Base-by-base conservation (phyloP, 1,140 invertebrate genomes). In the Heliconius eleuchia region DNA sequence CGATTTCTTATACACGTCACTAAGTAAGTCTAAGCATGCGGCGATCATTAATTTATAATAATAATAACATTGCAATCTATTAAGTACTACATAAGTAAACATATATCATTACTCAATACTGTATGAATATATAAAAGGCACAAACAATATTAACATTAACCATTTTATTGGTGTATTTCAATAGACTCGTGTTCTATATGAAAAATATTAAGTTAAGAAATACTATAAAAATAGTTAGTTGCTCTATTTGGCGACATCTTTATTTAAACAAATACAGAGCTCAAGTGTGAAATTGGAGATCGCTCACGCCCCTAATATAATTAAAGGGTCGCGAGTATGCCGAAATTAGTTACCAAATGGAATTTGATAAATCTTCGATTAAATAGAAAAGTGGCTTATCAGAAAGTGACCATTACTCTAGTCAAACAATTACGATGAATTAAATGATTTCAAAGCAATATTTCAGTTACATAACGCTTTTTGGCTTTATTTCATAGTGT, bases 211-310 rank as follows among this genome's bases (percentile, higher is more conserved):
- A 85, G 85, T 89, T 80, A 89, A 88, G 87, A 85, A 87, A 88
- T 89, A 88, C 83, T 93, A 93, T 87, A 93, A 93, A 93, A 93
- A 93, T 93, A 93, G 85, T 83, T 93, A 93, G 85, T 84, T 83
- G 77, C 89, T 89, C 90, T 87, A 89, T 93, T 92, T 91, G 88
- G 89, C 87, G 87, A 91, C 86, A 90, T 76, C 88, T 85, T 87
- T 77, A 87, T 86, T 84, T 84, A 76, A 86, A 91, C 87, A 86
- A 84, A 88, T 88, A 89, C 82, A 85, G 55, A 82, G 50, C 60
- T 78, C 77, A 74, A 78, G 52, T 79, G 70, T 78, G 23, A 78
- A 46, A 71, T 70, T 60, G 60, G 6, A 75, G 55, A 75, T 42
- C n/a, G 55, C 78, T 79, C 72, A 79, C n/a, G 71, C n/a, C 71